Evolutionary conservation across 2,888 invertebrate species (phyloP), one percentile per base, ranked within the genome.

Genomic region (Strigamia crassipes): DNA sequence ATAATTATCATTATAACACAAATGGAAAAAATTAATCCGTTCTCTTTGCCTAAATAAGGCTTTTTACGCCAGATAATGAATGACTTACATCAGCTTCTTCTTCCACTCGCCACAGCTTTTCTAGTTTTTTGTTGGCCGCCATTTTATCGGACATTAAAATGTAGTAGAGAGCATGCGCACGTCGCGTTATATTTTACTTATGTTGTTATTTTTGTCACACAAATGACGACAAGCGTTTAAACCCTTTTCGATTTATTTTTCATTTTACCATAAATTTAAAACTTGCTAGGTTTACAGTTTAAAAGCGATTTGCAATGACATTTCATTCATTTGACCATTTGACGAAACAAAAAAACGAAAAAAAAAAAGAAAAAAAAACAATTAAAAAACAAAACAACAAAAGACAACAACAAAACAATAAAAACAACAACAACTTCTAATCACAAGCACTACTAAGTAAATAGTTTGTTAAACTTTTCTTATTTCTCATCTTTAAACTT

Each of bases 271-370:
- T 51, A 51, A 51, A 51, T 51, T 51, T 51, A 51, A 51, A 51
- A 51, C 51, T n/a, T 51, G 15, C 51, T 51, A 51, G 18, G 51
- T 51, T 51, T 51, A 51, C 51, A 51, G 51, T 51, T 51, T 51
- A 51, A 13, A 51, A 51, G 51, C 51, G n/a, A 51, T 51, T 51
- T 51, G 51, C 51, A 51, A 51, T 18, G 51, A 51, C 51, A 51
- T 51, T 51, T 51, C 51, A 51, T 51, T 51, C 51, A 51, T n/a
- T 51, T 51, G 51, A 51, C n/a, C 51, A 51, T 51, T 51, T 51
- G 51, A 51, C 51, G n/a, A 51, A 9, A 46, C 3, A 46, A 46
- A 46, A 10, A 46, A 46, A 46, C 41, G 10, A 41, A 41, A 46
- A 13, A 13, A 46, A 10, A 10, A 46, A 13, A 13, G 10, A 10